These are phyloP conservation scores for Saimiri boliviensis DNA, from an alignment of 2,113 vertebrate genomes.

Conservation along the genomic window DNA sequence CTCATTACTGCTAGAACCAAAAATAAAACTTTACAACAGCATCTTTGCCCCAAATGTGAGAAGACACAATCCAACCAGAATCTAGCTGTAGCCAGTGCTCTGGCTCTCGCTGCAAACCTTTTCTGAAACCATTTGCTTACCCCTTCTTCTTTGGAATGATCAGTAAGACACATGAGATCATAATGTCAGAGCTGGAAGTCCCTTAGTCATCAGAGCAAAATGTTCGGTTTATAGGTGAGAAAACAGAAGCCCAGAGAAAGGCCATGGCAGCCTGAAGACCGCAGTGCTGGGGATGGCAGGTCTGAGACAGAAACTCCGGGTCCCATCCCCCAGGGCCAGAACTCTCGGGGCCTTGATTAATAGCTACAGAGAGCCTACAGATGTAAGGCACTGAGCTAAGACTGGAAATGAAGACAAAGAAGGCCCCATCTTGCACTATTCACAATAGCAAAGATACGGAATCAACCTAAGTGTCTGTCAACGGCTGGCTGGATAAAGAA, in stretches of 20 bases:
- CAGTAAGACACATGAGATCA: background rate
- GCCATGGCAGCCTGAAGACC: background rate
- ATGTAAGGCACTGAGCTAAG: background rate
- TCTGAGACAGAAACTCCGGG: accelerated
- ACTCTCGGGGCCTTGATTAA: background rate
- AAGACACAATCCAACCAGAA: slow-evolving; percentile 33
- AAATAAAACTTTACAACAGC: slow-evolving; percentile 51
- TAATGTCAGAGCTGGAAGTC: background rate
- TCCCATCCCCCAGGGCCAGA: background rate
- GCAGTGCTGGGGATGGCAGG: background rate
- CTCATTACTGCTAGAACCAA: slow-evolving; percentile 58
- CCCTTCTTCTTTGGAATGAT: background rate
- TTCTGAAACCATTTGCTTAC: background rate
- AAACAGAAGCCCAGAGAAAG: background rate
- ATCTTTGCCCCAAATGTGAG: slow-evolving; percentile 63
- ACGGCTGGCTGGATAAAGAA: too few relatives aligned
- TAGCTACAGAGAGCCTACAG: background rate
- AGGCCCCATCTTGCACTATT: background rate
- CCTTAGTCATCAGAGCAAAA: background rate
- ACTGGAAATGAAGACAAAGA: background rate
- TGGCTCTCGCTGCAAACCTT: background rate
- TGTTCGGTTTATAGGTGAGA: background rate
- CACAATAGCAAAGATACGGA: too few relatives aligned
- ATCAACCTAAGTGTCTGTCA: too few relatives aligned
- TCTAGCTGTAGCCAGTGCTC: background rate